Base-by-base conservation (phyloP, 2,113 vertebrate species). In the Lethenteron reissneri region DNA sequence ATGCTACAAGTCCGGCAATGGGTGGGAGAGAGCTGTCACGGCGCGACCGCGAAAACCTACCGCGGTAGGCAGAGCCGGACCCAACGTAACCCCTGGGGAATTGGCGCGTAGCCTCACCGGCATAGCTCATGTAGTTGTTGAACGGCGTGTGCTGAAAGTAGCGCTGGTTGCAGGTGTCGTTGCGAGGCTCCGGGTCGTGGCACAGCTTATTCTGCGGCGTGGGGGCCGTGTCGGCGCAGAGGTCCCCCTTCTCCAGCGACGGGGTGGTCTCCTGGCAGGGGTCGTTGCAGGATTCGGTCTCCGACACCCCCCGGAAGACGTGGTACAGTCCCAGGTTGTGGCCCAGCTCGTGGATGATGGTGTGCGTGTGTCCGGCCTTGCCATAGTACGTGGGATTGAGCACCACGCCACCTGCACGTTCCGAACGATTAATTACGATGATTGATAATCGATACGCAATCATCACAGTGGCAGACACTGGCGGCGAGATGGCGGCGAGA, bases 81-180 rank as follows among this genome's bases (percentile, higher is more conserved):
- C 41, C 41, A 41, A 41, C 41, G 41, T 41, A 7, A 41, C 41
- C 41, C 41, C 4, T 41, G 41, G 41, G 41, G 41, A 41, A 41
- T 41, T 3, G 41, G 41, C 3, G 41, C 41, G 41, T 41, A 41
- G 41, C 41, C 70, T 58, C 81, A 95, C 94, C 94, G 84, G 94
- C 90, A 74, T 97, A 99, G 75, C 94, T 96, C 92, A 99, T 97
- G 74, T 95, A 99, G 81, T 99, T 97, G 78, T 80, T 88, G 77
- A 87, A 99, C 0, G 92, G 90, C 0, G 94, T 90, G 74, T 85
- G 83, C 0, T 79, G 83, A 75, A 90, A 99, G 11, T 77, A 78
- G 1, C 74, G 81, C 70, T 84, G 77, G 58, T 90, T 89, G 2
- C 94, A 99, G 17, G 85, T 85, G 25, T 97, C 92, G 0, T 88